These are phyloP conservation scores for Arctocebus calabarensis DNA, from an alignment of 2,797 vertebrate genomes.

Conservation along the genomic window DNA sequence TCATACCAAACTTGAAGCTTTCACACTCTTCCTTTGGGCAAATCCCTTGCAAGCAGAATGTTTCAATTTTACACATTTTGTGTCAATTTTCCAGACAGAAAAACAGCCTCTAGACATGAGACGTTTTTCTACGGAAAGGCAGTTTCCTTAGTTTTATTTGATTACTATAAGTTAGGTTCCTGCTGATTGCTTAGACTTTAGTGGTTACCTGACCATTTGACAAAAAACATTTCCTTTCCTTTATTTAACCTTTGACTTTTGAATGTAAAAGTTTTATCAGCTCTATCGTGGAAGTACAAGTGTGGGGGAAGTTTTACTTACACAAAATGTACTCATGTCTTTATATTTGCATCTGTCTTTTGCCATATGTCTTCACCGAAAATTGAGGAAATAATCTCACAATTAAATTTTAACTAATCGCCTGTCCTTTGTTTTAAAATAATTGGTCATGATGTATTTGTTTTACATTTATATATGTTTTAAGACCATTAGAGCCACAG, in stretches of 20 bases:
- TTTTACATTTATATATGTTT: constrained; percentile 9
- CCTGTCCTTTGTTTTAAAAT: constrained; percentile 51
- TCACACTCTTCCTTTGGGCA: constrained; percentile 88
- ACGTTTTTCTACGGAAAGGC: constrained; percentile 87
- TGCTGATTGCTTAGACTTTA: constrained; percentile 89
- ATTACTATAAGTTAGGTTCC: constrained; percentile 87
- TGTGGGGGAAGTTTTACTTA: constrained; percentile 89
- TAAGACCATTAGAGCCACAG: background rate
- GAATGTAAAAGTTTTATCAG: constrained; percentile 93
- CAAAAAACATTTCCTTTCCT: constrained; percentile 93
- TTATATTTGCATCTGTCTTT: constrained; percentile 77
- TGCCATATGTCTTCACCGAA: constrained; percentile 78
- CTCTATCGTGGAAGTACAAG: constrained; percentile 88
- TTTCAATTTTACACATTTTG: constrained; percentile 90
- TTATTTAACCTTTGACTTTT: constrained; percentile 94
- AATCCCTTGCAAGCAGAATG: constrained; percentile 89
- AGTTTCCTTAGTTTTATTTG: constrained; percentile 91
- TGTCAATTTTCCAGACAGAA: constrained; percentile 89
- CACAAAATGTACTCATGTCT: constrained; percentile 81
- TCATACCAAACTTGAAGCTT: constrained; percentile 86
- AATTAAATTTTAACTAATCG: constrained; percentile 82
- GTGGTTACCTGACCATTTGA: constrained; percentile 90
- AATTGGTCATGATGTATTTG: background rate
- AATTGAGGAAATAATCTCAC: constrained; percentile 82
- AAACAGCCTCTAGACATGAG: constrained; percentile 87